Conservation (phyloP, 2,113 vertebrate species). For the Dissostichus mawsoni region DNA sequence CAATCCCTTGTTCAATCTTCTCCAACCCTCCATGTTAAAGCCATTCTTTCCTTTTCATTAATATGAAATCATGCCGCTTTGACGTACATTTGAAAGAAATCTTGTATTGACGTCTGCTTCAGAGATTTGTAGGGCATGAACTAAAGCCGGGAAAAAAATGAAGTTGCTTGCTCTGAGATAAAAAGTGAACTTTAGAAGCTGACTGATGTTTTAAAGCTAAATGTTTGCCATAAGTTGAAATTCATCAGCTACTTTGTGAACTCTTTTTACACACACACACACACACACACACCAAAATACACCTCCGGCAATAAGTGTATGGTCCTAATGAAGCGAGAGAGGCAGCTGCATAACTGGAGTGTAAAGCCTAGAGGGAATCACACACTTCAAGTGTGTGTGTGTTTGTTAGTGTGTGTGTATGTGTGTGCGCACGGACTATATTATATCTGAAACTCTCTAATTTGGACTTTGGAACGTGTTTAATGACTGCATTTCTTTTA, state of each 20-base stretch:
- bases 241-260: slow-evolving; percentile 61
- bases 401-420: slow-evolving; percentile 23
- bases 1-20: slow-evolving; percentile 47
- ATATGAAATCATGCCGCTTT: slow-evolving; percentile 48
- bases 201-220: slow-evolving; percentile 49
- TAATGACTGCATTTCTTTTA: slow-evolving; percentile 40
- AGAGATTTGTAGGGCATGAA: slow-evolving; percentile 32
- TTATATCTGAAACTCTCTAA: slow-evolving; percentile 39
- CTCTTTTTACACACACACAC: slow-evolving; percentile 13
- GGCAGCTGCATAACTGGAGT: slow-evolving; percentile 72
- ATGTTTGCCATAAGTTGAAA: slow-evolving; percentile 56
- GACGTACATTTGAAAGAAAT: slow-evolving; percentile 37
- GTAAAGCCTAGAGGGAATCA: slow-evolving; percentile 67
- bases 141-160: slow-evolving; percentile 14
- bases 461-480: slow-evolving; percentile 29
- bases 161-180: slow-evolving; percentile 15
- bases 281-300: slow-evolving; percentile 47
- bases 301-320: slow-evolving; percentile 70
- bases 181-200: slow-evolving; percentile 21
- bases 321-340: slow-evolving; percentile 75
- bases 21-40: slow-evolving; percentile 46
- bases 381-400: slow-evolving; percentile 48
- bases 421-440: slow-evolving; percentile 15
- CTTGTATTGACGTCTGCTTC: slow-evolving; percentile 26
- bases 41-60: slow-evolving; percentile 63